Percentiles rank a stretch among this genome's conserved stretches.
These are phyloP conservation scores for Bubo blakistoni DNA, from an alignment of 2,113 vertebrate species.

Conservation along the genomic window DNA sequence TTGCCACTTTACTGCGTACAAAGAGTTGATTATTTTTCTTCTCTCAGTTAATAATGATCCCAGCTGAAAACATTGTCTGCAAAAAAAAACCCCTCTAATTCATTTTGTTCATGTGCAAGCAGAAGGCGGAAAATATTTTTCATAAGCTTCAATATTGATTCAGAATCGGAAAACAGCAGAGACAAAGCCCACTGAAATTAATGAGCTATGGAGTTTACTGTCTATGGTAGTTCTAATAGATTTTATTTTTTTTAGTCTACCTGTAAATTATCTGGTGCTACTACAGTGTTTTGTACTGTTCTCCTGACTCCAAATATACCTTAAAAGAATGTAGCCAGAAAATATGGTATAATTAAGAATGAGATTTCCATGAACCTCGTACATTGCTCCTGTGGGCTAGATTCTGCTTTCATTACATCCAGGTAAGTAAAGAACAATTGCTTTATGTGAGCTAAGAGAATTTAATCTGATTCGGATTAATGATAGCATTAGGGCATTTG, in stretches of 20 bases:
- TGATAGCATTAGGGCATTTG: neutral
- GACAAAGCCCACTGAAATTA: neutral
- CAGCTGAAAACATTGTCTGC: neutral
- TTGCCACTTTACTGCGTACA: neutral
- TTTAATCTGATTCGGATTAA: neutral
- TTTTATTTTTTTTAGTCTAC: neutral
- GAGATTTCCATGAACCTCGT: neutral
- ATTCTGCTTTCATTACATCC: neutral
- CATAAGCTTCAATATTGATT: neutral
- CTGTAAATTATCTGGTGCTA: neutral
- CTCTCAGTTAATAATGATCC: neutral
- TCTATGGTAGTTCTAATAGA: neutral
- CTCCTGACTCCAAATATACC: neutral
- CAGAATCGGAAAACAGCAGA: neutral
- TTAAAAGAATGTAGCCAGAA: neutral
- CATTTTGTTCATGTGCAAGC: neutral
- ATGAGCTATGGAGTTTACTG: neutral
- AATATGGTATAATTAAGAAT: neutral
- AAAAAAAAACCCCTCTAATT: neutral
- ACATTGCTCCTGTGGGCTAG: neutral
- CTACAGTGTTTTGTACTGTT: neutral
- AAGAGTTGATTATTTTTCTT: neutral
- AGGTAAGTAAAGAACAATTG: neutral
- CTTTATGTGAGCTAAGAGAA: neutral
- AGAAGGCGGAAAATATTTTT: neutral